Evolutionary conservation across 2,797 vertebrate genomes (phyloP), one percentile per base, ranked within the genome.

Genomic region (Gila robusta): DNA sequence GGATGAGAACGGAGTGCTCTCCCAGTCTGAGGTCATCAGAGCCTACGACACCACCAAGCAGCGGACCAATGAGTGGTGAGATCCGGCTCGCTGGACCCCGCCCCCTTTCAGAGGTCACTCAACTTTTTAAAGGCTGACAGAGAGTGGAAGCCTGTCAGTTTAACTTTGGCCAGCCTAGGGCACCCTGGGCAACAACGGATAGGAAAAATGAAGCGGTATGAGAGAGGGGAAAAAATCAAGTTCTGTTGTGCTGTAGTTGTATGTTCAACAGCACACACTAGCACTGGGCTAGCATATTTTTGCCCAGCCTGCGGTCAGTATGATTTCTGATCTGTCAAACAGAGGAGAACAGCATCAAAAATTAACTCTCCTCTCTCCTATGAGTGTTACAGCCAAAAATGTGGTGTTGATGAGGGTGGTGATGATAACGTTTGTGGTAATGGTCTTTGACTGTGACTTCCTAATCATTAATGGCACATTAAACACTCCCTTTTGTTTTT

Each of bases 1-100:
- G 95, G 98, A 99, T 74, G 98, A 99, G 95, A 98, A 99, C 44
- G 98, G 98, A 81, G 98, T 98, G 21, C 97, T 99, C 91, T 99
- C 98, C 11, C 98, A 99, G 93, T 99, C 98, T 10, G 98, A 99
- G 94, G 98, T 99, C 87, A 97, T 99, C 94, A 91, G 98, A 94
- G 98, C 97, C 0, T 99, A 99, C 1, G 98, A 99, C 90, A 99
- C 98, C 94, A 99, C 98, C 80, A 99, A 99, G 89, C 97, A 98
- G 95, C 96, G 97, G 94, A 94, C 96, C 28, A 96, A 96, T 37
- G 97, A 98, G 89, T 98, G 97, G 98, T 98, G 96, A 99, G 92
- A 81, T 91, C 84, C 87, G 87, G 86, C 88, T 91, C 88, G 49
- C 67, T 83, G 23, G 35, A 81, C 83, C 89, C 84, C 5, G 87